Conservation (phyloP, 2,113 vertebrate genomes). For the Mustela lutreola region DNA sequence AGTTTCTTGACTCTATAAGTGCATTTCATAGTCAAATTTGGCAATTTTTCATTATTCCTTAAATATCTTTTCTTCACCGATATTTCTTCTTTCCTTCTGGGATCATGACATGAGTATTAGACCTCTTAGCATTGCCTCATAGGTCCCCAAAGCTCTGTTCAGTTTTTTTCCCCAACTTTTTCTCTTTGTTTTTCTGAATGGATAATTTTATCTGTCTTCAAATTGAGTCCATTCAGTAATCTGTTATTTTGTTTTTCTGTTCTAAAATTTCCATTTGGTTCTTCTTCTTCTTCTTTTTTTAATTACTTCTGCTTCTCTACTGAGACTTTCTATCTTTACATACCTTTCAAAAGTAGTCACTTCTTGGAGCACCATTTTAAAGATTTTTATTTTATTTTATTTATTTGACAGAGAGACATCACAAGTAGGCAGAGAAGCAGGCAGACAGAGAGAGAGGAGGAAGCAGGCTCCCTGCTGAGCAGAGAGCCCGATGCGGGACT, state of each 20-base stretch:
- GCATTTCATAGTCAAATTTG: neutral
- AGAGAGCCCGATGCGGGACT: too few relatives aligned
- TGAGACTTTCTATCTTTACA: neutral
- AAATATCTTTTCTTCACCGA: neutral
- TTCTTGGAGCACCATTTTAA: neutral
- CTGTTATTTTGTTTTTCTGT: neutral
- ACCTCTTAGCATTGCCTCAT: neutral
- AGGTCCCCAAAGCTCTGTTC: neutral
- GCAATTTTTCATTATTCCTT: neutral
- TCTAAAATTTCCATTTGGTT: neutral
- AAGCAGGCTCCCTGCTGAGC: too few relatives aligned
- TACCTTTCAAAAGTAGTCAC: neutral
- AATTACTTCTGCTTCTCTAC: neutral
- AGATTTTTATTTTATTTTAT: too few relatives aligned
- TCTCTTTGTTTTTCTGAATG: neutral
- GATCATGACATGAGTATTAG: neutral
- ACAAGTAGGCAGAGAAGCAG: too few relatives aligned
- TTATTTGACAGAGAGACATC: too few relatives aligned
- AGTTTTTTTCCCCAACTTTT: neutral
- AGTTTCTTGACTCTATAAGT: neutral
- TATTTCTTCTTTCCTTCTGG: neutral
- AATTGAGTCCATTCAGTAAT: neutral
- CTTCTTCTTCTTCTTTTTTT: neutral
- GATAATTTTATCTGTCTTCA: neutral
- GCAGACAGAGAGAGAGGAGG: too few relatives aligned